These are phyloP conservation scores for Lasioglossum figueresi DNA, from an alignment of 2,888 invertebrate species.

Conservation along the genomic window DNA sequence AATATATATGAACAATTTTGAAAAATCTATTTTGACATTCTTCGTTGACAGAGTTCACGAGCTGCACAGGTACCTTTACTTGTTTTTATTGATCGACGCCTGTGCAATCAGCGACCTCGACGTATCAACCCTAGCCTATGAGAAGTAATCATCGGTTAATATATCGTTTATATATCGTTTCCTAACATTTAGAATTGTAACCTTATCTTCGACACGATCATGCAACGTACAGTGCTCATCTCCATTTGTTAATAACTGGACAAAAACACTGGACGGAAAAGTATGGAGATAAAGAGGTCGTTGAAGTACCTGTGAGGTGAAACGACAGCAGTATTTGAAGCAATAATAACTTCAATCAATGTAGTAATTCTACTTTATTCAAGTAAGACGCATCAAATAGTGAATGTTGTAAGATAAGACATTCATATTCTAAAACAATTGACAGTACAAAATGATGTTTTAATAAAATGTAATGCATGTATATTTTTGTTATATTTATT, in stretches of 20 bases:
- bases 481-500: conserved; percentile 14
- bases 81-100: conserved; percentile 79
- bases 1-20: not conserved
- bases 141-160: conserved; percentile 73
- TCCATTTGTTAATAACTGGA: not conserved
- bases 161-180: conserved; percentile 55
- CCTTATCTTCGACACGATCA: conserved; percentile 3
- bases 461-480: conserved; percentile 1
- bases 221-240: not conserved
- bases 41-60: conserved; percentile 24
- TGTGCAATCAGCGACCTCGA: conserved; percentile 76
- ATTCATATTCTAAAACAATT: not conserved
- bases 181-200: conserved; percentile 22
- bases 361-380: conserved; percentile 15
- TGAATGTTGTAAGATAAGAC: not conserved
- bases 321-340: conserved; percentile 11
- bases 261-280: not conserved
- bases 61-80: conserved; percentile 64
- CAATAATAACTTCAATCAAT: conserved; percentile 17
- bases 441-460: not conserved
- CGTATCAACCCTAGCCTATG: conserved; percentile 65
- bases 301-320: conserved; percentile 1
- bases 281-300: not conserved
- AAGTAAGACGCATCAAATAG: conserved; percentile 22
- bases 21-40: conserved; percentile 10